Conservation (phyloP, 1,140 invertebrate species). For the Calycopis cecrops region DNA sequence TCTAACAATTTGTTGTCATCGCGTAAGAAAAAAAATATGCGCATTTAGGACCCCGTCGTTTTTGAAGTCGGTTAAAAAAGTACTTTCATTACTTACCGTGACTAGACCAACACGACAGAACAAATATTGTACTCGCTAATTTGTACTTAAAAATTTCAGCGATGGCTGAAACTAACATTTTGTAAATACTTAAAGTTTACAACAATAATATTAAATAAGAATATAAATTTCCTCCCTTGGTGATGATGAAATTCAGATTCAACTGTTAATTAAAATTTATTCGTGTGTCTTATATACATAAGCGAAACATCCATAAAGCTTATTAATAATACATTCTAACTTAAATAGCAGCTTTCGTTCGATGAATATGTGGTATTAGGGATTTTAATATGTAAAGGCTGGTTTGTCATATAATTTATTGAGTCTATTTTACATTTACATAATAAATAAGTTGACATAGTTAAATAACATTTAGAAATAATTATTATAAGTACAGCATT, state of each 20-base stretch:
- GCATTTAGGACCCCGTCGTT: not conserved
- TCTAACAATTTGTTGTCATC: too few relatives aligned
- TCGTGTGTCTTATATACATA: too few relatives aligned
- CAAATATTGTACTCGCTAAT: conserved; percentile 37
- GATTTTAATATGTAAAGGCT: conserved; percentile 14
- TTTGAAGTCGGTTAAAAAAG: not conserved
- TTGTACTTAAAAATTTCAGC: conserved; percentile 47
- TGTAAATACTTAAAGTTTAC: not conserved
- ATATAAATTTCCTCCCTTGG: too few relatives aligned
- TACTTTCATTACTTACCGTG: conserved; percentile 33
- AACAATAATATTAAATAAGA: not conserved
- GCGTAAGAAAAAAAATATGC: not conserved
- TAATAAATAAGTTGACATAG: conserved; percentile 10
- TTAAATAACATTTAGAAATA: conserved; percentile 2
- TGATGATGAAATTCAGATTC: too few relatives aligned
- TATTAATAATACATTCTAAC: too few relatives aligned
- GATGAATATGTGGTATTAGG: not conserved
- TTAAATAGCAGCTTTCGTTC: too few relatives aligned
- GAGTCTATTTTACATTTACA: not conserved
- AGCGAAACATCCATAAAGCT: too few relatives aligned
- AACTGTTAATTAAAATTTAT: too few relatives aligned
- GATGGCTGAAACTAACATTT: conserved; percentile 33
- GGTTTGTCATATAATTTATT: conserved; percentile 2
- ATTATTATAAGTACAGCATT: not conserved
- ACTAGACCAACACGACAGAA: conserved; percentile 43